Conservation (phyloP, 2,113 vertebrate genomes). For the Entelurus aequoreus region DNA sequence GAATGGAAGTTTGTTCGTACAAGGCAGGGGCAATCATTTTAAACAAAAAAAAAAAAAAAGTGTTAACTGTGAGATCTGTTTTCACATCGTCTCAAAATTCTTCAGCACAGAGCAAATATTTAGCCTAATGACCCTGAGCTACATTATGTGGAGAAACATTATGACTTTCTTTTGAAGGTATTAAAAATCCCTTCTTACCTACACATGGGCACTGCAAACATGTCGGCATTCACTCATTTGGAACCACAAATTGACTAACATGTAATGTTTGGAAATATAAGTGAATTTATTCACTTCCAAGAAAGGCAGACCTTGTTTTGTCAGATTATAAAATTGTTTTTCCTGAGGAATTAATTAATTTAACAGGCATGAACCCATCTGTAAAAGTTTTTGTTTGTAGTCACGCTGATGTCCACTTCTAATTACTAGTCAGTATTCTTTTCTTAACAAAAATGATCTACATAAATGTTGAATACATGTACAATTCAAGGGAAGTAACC, state of each 20-base stretch:
- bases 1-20: constrained; percentile 72
- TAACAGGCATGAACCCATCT: background rate
- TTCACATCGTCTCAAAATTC: constrained; percentile 66
- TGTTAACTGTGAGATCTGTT: constrained; percentile 68
- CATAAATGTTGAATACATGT: too few species aligned
- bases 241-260: constrained; percentile 28
- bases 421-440: background rate
- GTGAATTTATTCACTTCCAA: background rate
- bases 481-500: too few species aligned
- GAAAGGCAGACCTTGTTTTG: too few species aligned
- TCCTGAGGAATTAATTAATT: background rate
- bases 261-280: background rate
- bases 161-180: constrained; percentile 43
- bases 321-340: background rate
- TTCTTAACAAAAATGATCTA: too few species aligned
- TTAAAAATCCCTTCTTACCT: constrained; percentile 49
- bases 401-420: background rate
- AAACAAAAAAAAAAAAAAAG: constrained; percentile 60
- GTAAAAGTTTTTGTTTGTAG: background rate
- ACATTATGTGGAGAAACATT: constrained; percentile 50
- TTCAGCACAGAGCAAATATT: constrained; percentile 66
- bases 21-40: constrained; percentile 73
- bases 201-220: constrained; percentile 54
- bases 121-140: constrained; percentile 55
- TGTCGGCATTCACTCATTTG: constrained; percentile 37